These are phyloP conservation scores for Kryptolebias marmoratus DNA, from an alignment of 2,113 vertebrate genomes.

Conservation along the genomic window DNA sequence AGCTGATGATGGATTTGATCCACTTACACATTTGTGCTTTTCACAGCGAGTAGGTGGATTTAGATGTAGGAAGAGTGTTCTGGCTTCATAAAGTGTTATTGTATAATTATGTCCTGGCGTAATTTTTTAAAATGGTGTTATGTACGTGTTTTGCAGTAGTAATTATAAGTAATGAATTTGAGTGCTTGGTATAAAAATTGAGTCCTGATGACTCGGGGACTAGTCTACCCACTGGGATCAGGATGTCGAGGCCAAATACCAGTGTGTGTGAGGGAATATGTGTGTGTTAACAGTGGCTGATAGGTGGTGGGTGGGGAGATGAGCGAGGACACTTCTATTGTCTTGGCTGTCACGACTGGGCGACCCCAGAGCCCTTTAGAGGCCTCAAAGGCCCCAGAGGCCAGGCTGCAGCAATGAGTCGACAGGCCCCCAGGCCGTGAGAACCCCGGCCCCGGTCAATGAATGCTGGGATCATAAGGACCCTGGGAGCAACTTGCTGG, in stretches of 20 bases:
- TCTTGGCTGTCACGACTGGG: constrained; percentile 75
- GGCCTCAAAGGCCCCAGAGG: constrained; percentile 77
- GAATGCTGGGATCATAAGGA: constrained; percentile 66
- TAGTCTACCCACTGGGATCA: constrained; percentile 42
- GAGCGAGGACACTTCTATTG: constrained; percentile 72
- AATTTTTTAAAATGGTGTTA: constrained; percentile 22
- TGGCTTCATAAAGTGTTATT: constrained; percentile 31
- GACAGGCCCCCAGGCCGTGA: constrained; percentile 77
- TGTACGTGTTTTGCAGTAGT: constrained; percentile 6
- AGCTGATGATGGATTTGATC: constrained; percentile 69
- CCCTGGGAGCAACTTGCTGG: constrained; percentile 68
- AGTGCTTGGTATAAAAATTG: constrained; percentile 20
- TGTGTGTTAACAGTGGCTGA: constrained; percentile 51
- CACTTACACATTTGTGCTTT: constrained; percentile 47
- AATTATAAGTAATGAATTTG: constrained; percentile 17
- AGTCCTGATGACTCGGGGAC: constrained; percentile 16
- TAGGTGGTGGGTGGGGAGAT: constrained; percentile 60
- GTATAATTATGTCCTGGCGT: constrained; percentile 38
- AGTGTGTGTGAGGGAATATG: constrained; percentile 22
- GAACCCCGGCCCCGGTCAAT: constrained; percentile 75
- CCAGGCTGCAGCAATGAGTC: constrained; percentile 70
- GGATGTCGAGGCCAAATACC: constrained; percentile 49
- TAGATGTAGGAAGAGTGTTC: constrained; percentile 48
- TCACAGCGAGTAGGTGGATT: constrained; percentile 45
- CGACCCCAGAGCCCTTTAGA: constrained; percentile 68